These are phyloP conservation scores for Himalopsyche anomala DNA, from an alignment of 2,888 invertebrate genomes.

Conservation along the genomic window DNA sequence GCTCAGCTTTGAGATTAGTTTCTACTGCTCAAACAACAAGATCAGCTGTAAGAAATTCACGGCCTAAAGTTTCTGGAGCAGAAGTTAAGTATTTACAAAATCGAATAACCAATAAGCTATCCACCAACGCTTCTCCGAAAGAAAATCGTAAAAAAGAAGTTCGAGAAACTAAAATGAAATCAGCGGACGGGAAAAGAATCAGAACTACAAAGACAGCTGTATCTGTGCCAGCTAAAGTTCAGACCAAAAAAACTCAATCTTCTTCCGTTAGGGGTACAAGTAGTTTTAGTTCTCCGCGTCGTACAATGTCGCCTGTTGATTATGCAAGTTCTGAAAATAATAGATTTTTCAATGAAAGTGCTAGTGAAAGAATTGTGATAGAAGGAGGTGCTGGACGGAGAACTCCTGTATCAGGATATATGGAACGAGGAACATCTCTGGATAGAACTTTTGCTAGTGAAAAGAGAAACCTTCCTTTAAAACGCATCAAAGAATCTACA, in stretches of 20 bases:
- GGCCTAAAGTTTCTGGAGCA: constrained; percentile 71
- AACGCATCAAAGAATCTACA: constrained; percentile 63
- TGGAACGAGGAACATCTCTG: constrained; percentile 76
- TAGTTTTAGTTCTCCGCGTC: constrained; percentile 74
- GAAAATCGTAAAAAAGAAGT: constrained; percentile 63
- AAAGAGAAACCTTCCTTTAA: constrained; percentile 71
- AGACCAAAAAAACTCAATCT: constrained; percentile 71
- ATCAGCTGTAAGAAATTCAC: constrained; percentile 67
- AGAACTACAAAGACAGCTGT: constrained; percentile 69
- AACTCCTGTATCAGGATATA: constrained; percentile 75
- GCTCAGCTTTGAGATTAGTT: constrained; percentile 81
- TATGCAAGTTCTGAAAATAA: constrained; percentile 70
- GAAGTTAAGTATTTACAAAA: constrained; percentile 81
- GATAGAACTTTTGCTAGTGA: constrained; percentile 78
- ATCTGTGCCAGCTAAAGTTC: constrained; percentile 74
- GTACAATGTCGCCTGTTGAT: constrained; percentile 73
- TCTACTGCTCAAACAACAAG: constrained; percentile 69
- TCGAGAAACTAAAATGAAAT: constrained; percentile 66
- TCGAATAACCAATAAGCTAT: constrained; percentile 79
- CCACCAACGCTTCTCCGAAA: constrained; percentile 68
- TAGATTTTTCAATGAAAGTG: constrained; percentile 68
- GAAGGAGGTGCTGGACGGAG: constrained; percentile 75
- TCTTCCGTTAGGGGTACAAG: constrained; percentile 71
- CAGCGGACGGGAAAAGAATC: constrained; percentile 68
- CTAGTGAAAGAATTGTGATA: constrained; percentile 70